These are phyloP conservation scores for Scaptomyza reducta DNA, from an alignment of 2,888 invertebrate species.

Conservation along the genomic window DNA sequence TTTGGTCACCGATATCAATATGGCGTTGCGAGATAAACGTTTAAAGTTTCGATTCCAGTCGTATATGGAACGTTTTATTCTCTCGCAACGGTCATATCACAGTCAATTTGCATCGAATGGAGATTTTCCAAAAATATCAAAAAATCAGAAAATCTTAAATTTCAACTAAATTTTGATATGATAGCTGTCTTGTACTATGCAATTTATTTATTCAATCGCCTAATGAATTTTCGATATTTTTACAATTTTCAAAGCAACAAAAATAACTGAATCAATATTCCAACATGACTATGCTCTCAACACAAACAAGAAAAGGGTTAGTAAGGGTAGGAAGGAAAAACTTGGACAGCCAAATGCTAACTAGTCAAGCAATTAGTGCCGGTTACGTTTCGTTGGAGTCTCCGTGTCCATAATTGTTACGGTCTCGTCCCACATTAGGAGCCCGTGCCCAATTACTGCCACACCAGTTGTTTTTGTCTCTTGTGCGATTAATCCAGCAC, in stretches of 20 bases:
- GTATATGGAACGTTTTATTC: too few species aligned
- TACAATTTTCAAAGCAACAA: conserved; percentile 2
- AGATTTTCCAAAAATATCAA: too few species aligned
- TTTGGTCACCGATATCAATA: too few species aligned
- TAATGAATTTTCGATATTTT: conserved; percentile 8
- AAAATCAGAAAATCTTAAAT: too few species aligned
- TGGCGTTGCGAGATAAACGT: too few species aligned
- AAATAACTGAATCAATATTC: conserved; percentile 70
- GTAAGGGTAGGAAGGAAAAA: background rate
- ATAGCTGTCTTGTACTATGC: background rate
- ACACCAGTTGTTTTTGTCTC: conserved; percentile 57
- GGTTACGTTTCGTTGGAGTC: conserved; percentile 36
- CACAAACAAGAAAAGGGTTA: background rate
- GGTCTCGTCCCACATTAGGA: conserved; percentile 41
- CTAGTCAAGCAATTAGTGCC: conserved; percentile 60
- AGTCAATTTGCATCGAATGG: too few species aligned
- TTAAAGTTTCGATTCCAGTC: too few species aligned
- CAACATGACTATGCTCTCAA: conserved; percentile 30
- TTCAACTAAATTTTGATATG: too few species aligned
- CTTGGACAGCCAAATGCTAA: conserved; percentile 43
- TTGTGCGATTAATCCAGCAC: conserved; percentile 7
- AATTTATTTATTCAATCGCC: background rate
- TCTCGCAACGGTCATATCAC: too few species aligned
- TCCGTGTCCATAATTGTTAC: conserved; percentile 52
- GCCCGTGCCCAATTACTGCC: conserved; percentile 62